phyloP scores from a whole-genome alignment of 2,797 vertebrate genomes.

The Fundulus diaphanus region DNA sequence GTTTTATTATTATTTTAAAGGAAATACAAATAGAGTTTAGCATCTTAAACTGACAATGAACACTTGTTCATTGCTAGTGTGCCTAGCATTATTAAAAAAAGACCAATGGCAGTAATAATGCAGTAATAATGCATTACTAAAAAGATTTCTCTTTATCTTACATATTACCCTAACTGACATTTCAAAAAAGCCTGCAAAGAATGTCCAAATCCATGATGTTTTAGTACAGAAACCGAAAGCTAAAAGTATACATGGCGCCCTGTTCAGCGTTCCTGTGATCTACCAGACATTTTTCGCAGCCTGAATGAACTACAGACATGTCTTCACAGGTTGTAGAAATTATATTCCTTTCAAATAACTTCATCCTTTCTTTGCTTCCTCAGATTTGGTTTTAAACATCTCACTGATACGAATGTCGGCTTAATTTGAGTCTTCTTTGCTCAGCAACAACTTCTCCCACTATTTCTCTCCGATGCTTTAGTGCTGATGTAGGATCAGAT shows the following conservation, averaged over 20 bases:
- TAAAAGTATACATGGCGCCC: not conserved
- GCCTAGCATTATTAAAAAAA: not conserved
- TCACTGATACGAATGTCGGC: not conserved
- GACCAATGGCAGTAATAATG: no score
- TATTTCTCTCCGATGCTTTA: not conserved
- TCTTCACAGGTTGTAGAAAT: not conserved
- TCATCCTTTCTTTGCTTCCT: no score
- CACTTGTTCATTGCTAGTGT: not conserved
- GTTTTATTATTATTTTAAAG: not conserved
- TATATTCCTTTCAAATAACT: not conserved
- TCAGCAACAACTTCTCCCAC: not conserved
- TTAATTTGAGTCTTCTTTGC: not conserved
- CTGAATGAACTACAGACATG: no score
- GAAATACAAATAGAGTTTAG: not conserved
- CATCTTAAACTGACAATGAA: not conserved
- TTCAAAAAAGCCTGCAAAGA: not conserved
- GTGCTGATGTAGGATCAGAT: not conserved
- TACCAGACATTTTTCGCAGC: no score
- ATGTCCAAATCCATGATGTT: not conserved
- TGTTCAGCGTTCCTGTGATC: no score
- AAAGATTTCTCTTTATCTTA: not conserved
- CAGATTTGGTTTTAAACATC: not conserved
- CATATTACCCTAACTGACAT: not conserved
- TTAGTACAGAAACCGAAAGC: not conserved
- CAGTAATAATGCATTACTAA: no score